phyloP scores from a whole-genome alignment of 2,113 vertebrate species.

The Onychostoma macrolepis region DNA sequence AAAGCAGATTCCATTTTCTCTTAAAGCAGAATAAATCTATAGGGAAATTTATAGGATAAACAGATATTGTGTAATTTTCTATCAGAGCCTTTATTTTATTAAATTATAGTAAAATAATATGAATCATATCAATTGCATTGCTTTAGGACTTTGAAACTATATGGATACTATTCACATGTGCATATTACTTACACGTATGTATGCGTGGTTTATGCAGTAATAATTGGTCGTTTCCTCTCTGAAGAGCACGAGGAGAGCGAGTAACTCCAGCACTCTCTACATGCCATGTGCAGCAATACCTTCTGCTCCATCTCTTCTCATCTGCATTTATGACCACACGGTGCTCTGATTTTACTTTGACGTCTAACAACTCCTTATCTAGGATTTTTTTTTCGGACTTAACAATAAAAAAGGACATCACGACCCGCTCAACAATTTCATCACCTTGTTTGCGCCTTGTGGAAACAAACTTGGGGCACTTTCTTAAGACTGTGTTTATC shows the following conservation, averaged over 20 bases:
- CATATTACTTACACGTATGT: neutral
- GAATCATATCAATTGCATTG: neutral
- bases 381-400: neutral
- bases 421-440: neutral
- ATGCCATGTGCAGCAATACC: neutral
- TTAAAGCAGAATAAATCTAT: neutral
- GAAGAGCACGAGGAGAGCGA: neutral
- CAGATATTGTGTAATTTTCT: neutral
- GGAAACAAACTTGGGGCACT: neutral
- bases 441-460: no score
- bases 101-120: neutral
- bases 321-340: neutral
- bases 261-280: neutral
- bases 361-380: neutral
- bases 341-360: neutral
- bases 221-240: slow-evolving; percentile 1
- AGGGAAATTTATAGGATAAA: neutral
- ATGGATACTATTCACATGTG: neutral
- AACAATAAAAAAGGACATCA: neutral
- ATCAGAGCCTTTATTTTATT: neutral
- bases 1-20: neutral
- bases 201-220: neutral
- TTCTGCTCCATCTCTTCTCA: slow-evolving; percentile 2
- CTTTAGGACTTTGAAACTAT: neutral
- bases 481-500: neutral